A percentile compares a stretch with the other conserved stretches of the same genome.
phyloP scores from a whole-genome alignment of 2,113 vertebrate genomes.

The Rhabdornis inornatus region DNA sequence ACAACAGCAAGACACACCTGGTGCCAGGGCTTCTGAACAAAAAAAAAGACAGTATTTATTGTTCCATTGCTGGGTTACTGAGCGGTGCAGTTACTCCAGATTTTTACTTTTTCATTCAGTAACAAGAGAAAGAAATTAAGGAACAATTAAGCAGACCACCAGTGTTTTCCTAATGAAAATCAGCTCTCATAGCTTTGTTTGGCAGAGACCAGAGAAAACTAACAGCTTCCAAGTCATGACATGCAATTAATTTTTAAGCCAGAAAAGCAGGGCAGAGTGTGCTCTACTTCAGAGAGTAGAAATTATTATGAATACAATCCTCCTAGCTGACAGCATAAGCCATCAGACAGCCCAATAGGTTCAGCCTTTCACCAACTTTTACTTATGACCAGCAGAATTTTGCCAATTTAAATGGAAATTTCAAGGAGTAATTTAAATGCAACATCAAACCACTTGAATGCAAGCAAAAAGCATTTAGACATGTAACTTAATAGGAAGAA shows the following conservation, averaged over 20 bases:
- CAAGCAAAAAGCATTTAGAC: not conserved
- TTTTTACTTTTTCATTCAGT: not conserved
- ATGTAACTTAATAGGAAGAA: not conserved
- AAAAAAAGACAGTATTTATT: not conserved
- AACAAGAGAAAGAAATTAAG: not conserved
- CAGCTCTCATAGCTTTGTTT: not conserved
- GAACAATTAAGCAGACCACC: not conserved
- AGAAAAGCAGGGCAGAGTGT: not conserved
- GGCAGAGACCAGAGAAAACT: not conserved
- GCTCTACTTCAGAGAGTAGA: not conserved
- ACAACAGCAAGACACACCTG: not conserved
- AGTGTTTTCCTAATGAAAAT: not conserved
- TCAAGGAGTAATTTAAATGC: not conserved
- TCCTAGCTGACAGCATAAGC: not conserved
- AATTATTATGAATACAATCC: not conserved
- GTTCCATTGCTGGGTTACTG: not conserved
- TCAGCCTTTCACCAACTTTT: not conserved
- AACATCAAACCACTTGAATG: not conserved
- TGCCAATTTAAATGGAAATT: not conserved
- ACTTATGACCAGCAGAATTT: not conserved
- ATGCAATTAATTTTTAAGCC: conserved; percentile 5
- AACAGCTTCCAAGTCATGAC: conserved; percentile 11
- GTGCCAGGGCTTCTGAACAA: not conserved
- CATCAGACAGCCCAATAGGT: not conserved
- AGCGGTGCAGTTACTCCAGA: not conserved